phyloP scores from a whole-genome alignment of 1,140 invertebrate species.

The Drosophila pectinifera region DNA sequence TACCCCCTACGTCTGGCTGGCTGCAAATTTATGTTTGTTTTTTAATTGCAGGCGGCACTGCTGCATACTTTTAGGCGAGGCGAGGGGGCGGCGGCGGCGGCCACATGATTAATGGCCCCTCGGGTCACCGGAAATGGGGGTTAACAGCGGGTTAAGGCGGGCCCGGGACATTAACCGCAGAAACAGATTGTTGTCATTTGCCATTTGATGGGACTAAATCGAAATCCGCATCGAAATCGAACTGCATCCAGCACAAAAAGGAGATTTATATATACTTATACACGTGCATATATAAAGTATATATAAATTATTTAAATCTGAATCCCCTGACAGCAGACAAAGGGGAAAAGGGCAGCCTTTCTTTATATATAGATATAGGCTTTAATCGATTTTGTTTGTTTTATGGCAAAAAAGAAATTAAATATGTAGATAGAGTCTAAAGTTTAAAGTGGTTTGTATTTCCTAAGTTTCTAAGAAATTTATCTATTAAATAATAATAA shows the following conservation, averaged over 20 bases:
- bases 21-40: constrained; percentile 69
- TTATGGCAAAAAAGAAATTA: no score
- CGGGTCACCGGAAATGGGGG: constrained; percentile 8
- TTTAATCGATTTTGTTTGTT: constrained; percentile 21
- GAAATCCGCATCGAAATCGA: constrained; percentile 48
- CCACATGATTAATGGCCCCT: constrained; percentile 70
- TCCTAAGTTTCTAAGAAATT: no score
- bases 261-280: background rate
- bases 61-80: constrained; percentile 61
- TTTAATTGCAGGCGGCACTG: constrained; percentile 58
- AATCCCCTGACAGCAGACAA: constrained; percentile 39
- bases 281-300: constrained; percentile 15
- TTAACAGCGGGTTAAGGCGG: constrained; percentile 2
- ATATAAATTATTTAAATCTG: constrained; percentile 63
- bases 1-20: constrained; percentile 28
- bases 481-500: background rate
- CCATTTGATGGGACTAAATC: constrained; percentile 63
- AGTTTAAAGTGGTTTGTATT: background rate
- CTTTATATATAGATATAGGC: constrained; percentile 5
- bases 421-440: no score
- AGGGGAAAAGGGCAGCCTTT: constrained; percentile 1
- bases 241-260: constrained; percentile 38
- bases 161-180: constrained; percentile 41
- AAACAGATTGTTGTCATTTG: constrained; percentile 78
- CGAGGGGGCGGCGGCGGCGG: constrained; percentile 3